Base-by-base conservation (phyloP, 2,888 invertebrate species). In the Cacoxenus indagator region DNA sequence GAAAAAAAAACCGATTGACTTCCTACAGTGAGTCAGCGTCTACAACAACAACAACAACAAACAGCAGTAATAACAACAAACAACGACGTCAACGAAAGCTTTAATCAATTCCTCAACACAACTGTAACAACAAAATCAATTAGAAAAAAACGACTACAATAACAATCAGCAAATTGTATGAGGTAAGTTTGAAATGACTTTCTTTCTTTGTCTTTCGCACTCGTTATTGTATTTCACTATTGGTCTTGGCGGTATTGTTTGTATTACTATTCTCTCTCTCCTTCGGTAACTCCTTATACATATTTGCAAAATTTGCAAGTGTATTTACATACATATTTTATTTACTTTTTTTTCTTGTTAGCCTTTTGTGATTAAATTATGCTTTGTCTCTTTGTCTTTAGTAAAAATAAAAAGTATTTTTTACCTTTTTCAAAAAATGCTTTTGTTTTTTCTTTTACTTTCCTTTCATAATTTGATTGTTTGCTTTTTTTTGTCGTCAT, bases 61-160 rank as follows among this genome's bases (percentile, higher is more conserved):
- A 61, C 78, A 70, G 70, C 77, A 48, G 69, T 70, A 66, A 55
- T 5, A 68, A 64, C n/a, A n/a, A n/a, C n/a, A 74, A 70, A 68
- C 73, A 71, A 71, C 71, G 70, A 74, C 83, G 51, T 48, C 77
- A 66, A 68, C 67, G 65, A 67, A 72, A 55, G 69, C 83, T 55
- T 29, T 78, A 79, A 62, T 84, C 77, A 51, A 22, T 22, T 51
- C 17, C 11, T 26, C 22, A 8, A 67, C 27, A 51, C 81, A 81
- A 59, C 82, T 87, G 70, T 87, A 88, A 73, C 84, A 85, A 78
- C 84, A 85, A 70, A 76, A 84, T 46, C 31, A 64, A 48, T 64
- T 64, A 48, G 46, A 51, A 61, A 9, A 37, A 22, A 67, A 70
- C 57, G 70, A 67, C 64, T 70, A 57, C 65, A 55, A 61, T 55